A percentile compares a stretch with the other conserved stretches of the same genome.
These are phyloP conservation scores for Mormyrus iriodes DNA, from an alignment of 2,113 vertebrate genomes.

Conservation along the genomic window DNA sequence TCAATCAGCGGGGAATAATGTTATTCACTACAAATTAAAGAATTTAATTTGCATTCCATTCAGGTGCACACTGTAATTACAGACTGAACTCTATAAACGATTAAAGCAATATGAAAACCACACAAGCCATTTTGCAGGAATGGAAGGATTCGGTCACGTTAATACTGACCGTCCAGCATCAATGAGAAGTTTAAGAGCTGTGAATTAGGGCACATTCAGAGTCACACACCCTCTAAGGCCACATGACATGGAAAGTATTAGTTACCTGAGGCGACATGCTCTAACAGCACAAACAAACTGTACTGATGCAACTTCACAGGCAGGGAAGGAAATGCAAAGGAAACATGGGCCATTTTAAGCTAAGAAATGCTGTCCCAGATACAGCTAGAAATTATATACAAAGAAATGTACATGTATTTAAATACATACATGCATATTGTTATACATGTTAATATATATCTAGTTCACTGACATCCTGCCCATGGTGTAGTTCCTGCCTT, in stretches of 20 bases:
- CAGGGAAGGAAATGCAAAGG: background rate
- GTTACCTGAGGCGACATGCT: background rate
- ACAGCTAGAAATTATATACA: background rate
- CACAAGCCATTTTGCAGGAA: background rate
- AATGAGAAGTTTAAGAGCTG: background rate
- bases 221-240: background rate
- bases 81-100: background rate
- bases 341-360: background rate
- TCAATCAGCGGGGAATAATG: background rate
- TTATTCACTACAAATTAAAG: background rate
- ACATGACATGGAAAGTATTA: background rate
- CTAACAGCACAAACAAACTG: background rate
- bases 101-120: background rate
- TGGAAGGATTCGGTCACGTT: background rate
- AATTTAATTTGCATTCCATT: background rate
- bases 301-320: background rate
- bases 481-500: background rate
- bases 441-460: background rate
- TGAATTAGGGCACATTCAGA: background rate
- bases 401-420: background rate
- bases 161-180: background rate
- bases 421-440: background rate
- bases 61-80: background rate
- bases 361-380: background rate
- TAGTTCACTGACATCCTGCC: background rate